A percentile compares a stretch with the other conserved stretches of the same genome.
Conservation (phyloP, 2,113 vertebrate genomes). For the Deroptyus accipitrinus region DNA sequence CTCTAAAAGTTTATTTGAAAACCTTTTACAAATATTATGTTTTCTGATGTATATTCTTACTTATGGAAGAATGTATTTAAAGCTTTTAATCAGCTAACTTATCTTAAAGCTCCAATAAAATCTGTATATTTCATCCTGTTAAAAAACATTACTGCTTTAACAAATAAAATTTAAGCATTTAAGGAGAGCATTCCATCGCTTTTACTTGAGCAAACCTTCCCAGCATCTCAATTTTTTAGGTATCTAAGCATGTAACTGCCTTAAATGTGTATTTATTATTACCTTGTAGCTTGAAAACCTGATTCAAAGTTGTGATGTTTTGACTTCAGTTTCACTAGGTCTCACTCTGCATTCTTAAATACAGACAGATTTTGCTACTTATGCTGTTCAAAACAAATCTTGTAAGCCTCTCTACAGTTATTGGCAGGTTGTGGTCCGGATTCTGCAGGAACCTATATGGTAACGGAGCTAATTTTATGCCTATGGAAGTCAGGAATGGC, state of each 20-base stretch:
- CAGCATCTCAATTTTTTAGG: background rate
- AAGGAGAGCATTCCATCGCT: background rate
- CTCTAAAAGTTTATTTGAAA: constrained; percentile 11
- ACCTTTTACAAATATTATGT: background rate
- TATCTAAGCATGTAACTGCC: background rate
- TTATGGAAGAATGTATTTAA: background rate
- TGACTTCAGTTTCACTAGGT: background rate
- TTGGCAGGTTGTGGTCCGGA: background rate
- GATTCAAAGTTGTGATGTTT: background rate
- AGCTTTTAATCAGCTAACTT: background rate
- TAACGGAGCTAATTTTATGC: background rate
- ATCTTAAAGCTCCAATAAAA: background rate
- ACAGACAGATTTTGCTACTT: background rate
- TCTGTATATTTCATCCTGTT: background rate
- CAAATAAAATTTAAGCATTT: background rate
- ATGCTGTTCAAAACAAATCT: background rate
- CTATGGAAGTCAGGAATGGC: background rate
- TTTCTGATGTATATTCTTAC: background rate
- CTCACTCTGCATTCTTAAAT: background rate
- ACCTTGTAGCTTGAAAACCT: background rate
- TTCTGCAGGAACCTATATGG: background rate
- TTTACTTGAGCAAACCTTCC: background rate
- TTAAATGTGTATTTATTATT: background rate
- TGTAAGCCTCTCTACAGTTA: background rate
- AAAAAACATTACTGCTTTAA: background rate